These are phyloP conservation scores for Vimba vimba DNA, from an alignment of 2,113 vertebrate genomes.

Conservation along the genomic window DNA sequence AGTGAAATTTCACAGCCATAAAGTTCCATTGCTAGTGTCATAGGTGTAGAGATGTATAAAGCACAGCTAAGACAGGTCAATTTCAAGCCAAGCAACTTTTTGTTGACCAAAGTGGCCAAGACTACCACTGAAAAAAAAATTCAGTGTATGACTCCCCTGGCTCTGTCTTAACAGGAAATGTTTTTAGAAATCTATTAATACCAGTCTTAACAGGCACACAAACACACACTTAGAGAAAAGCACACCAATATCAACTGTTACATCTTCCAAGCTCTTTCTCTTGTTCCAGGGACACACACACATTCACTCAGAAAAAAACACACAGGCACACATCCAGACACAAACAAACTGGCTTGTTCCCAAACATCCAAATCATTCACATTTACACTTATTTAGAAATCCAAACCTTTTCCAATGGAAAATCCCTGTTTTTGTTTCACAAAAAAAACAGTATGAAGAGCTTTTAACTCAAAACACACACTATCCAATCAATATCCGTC, in stretches of 20 bases:
- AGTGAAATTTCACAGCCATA: not conserved
- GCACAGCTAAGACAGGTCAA: not conserved
- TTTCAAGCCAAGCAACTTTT: not conserved
- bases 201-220: not conserved
- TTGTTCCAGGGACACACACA: not conserved
- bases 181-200: slow-evolving; percentile 10
- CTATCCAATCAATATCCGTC: not conserved
- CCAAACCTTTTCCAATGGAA: not conserved
- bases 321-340: not conserved
- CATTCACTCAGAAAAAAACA: not conserved
- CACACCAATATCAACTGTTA: not conserved
- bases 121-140: not conserved
- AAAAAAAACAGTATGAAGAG: not conserved
- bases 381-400: not conserved
- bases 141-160: not conserved
- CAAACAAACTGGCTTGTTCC: not conserved
- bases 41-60: not conserved
- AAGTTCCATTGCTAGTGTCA: not conserved
- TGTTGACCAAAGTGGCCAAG: not conserved
- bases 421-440: not conserved
- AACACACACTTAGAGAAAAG: not conserved
- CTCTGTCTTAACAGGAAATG: not conserved
- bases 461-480: not conserved
- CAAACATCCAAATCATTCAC: not conserved
- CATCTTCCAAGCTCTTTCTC: slow-evolving; percentile 6